Evolutionary conservation across 2,888 invertebrate genomes (phyloP), one percentile per base, ranked within the genome.

Genomic region (Microchrysa polita): DNA sequence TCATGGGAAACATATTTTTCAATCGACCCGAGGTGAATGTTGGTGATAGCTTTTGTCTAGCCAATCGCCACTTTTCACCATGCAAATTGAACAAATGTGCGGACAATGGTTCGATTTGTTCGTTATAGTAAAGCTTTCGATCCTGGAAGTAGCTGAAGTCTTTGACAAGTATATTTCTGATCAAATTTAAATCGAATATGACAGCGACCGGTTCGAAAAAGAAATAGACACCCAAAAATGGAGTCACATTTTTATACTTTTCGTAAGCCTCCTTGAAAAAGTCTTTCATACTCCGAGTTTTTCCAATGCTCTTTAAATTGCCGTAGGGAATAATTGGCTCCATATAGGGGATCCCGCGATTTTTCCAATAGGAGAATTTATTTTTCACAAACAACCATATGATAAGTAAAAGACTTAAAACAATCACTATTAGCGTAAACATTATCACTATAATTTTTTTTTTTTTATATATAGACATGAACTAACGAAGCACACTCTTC

Each of bases 11-110:
- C 67, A 84, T 79, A 34, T 79, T 79, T 5, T 79, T 76, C 67
- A 82, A 75, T 74, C 82, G 81, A 14, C 80, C 79, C 0, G 79
- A 72, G 1, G 80, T 80, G 67, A 83, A 83, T 1, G 80, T 80
- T 9, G 79, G 78, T 9, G 79, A 76, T 0, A 79, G 67, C 74
- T 82, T 82, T 1, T 79, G 78, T 52, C 84, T 79, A 40, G 86
- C 69, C 0, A 78, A 77, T 16, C 81, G 81, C 86, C 86, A 86
- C 16, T 80, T 80, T 5, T 79, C 79, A 16, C 83, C 85, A 74
- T 86, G 85, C 79, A 85, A 76, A 67, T 83, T 83, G 48, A 86
- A 79, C 0, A 86, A 77, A 78, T 86, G 84, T 0, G 79, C 82
- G 0, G 84, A 82, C 9, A 87, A 74, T 2, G 85, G 84, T 76